Percentiles rank a stretch among this genome's conserved stretches.
Evolutionary conservation across 1,140 invertebrate genomes (phyloP).

Genomic region (Drosophila asahinai): DNA sequence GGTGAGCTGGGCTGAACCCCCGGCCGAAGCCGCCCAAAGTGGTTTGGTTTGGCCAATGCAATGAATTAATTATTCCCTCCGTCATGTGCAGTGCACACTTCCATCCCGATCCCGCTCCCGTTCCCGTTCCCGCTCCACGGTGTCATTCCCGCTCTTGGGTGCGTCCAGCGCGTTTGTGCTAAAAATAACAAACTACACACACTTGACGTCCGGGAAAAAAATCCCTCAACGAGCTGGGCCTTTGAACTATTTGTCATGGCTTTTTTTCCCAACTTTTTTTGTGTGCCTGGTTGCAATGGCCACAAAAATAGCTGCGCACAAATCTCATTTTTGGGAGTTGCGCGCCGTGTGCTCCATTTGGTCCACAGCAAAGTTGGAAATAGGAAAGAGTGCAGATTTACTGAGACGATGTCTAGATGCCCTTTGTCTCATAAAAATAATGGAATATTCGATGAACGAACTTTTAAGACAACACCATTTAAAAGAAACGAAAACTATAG

Average conservation of each 20-base stretch:
- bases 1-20: constrained; percentile 22
- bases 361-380: constrained; percentile 17
- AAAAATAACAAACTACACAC: constrained; percentile 75
- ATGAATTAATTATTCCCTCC: constrained; percentile 76
- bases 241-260: constrained; percentile 75
- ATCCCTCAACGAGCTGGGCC: constrained; percentile 51
- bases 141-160: constrained; percentile 33
- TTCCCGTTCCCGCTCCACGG: neutral
- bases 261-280: constrained; percentile 28
- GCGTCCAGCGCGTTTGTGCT: constrained; percentile 57
- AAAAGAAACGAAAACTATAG: neutral
- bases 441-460: too few species aligned
- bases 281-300: constrained; percentile 47
- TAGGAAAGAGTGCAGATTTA: neutral
- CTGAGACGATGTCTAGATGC: constrained; percentile 10
- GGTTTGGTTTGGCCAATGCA: constrained; percentile 69
- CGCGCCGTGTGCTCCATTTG: constrained; percentile 64
- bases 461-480: neutral
- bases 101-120: neutral
- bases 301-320: constrained; percentile 74
- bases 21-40: constrained; percentile 29
- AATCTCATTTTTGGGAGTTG: constrained; percentile 71
- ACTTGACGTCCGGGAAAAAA: constrained; percentile 44
- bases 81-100: constrained; percentile 42
- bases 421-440: neutral